phyloP scores from a whole-genome alignment of 2,797 vertebrate genomes.

The Malurus leucopterus region DNA sequence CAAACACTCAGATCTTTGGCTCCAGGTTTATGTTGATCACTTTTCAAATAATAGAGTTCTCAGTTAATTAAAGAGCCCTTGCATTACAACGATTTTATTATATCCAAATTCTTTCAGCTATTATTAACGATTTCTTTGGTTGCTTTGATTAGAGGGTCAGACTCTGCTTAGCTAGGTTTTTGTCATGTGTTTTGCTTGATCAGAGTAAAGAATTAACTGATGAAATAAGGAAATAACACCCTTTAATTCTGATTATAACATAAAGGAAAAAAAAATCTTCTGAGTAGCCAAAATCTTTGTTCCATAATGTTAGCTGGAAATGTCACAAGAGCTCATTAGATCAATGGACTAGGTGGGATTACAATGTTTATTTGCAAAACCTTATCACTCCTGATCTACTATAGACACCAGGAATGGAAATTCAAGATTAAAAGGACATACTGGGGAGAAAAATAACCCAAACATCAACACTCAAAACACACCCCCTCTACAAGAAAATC shows the following conservation, averaged over 20 bases:
- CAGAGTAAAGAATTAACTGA: not conserved
- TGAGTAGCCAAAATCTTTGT: not conserved
- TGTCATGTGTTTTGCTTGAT: not conserved
- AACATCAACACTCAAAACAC: not conserved
- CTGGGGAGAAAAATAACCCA: fast-evolving
- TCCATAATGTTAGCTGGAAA: not conserved
- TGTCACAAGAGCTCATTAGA: not conserved
- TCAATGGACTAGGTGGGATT: not conserved
- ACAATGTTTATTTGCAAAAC: not conserved
- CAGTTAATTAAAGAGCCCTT: not conserved
- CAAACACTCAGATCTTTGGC: not conserved
- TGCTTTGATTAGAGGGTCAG: not conserved
- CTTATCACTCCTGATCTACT: not conserved
- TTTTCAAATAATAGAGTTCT: not conserved
- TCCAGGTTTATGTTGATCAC: not conserved
- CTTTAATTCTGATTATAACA: not conserved
- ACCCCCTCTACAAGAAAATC: fast-evolving
- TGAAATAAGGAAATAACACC: not conserved
- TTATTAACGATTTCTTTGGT: not conserved
- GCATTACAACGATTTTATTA: not conserved
- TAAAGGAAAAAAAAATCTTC: not conserved
- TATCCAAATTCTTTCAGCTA: not conserved
- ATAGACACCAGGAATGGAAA: not conserved
- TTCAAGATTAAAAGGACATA: not conserved
- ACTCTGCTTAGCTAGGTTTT: not conserved